Evolutionary conservation across 2,888 invertebrate species (phyloP), one percentile per base, ranked within the genome.

Genomic region (Dynastes maya): DNA sequence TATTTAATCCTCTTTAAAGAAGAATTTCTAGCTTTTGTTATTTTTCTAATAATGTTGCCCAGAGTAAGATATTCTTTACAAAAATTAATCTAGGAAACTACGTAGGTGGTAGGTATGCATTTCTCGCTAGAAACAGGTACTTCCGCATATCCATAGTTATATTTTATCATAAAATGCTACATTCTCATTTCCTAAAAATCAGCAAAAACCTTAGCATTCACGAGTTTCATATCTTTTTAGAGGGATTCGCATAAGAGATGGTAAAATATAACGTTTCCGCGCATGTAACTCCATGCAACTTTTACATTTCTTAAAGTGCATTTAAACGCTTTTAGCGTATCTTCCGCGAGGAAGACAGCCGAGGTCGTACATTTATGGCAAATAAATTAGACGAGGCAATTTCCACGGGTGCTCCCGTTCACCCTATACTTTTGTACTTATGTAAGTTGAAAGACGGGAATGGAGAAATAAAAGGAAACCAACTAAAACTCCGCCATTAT

Each of bases 381-480:
- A 65, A 65, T 65, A 65, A 13, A 65, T 65, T 65, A 65, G 65
- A 40, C 32, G 40, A 16, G 1, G 37, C 65, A 37, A 65, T 65
- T 65, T 65, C 40, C 65, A 65, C 45, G 45, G 45, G 37, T 65
- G 11, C 37, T 8, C 13, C 32, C 13, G n/a, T 40, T 40, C 40
- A 16, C 40, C 16, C 37, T 65, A 65, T 65, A 65, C 40, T 37
- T 65, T 16, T 22, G n/a, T 37, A 65, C 8, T 13, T 65, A 65
- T 13, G 40, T 37, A 65, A 65, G 8, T 65, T 65, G 16, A 65
- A 65, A 65, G 64, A 8, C 40, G 40, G 22, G 27, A 27, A 40
- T 40, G 65, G 37, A 65, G 40, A 65, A 37, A 16, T 40, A 45
- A 65, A 65, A 65, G 65, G 2, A 65, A 65, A 40, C n/a, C 37